phyloP scores from a whole-genome alignment of 2,888 invertebrate species.

The Phasia obesa region DNA sequence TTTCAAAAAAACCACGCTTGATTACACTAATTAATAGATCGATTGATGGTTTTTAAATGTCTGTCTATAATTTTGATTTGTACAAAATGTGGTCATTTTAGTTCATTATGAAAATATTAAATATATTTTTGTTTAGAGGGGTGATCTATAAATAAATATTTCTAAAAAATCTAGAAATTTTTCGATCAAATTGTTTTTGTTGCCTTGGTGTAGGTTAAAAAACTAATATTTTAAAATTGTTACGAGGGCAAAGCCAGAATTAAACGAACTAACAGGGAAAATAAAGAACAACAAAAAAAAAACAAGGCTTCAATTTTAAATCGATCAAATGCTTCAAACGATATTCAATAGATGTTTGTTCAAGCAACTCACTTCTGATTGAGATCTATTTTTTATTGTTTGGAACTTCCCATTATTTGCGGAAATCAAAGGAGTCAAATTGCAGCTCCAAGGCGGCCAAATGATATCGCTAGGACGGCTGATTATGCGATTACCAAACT shows the following conservation, averaged over 20 bases:
- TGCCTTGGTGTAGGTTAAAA: constrained; percentile 53
- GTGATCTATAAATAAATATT: constrained; percentile 34
- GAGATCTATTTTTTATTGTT: too few relatives aligned
- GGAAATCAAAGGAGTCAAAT: too few relatives aligned
- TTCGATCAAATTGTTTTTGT: background rate
- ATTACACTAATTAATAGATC: constrained; percentile 68
- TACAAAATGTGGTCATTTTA: constrained; percentile 17
- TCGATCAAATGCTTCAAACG: too few relatives aligned
- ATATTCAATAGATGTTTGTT: too few relatives aligned
- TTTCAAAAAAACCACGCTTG: constrained; percentile 51
- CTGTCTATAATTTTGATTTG: constrained; percentile 45
- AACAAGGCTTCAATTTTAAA: too few relatives aligned
- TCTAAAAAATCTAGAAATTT: constrained; percentile 7
- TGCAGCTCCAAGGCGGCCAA: too few relatives aligned
- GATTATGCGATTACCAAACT: too few relatives aligned
- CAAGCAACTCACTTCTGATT: too few relatives aligned
- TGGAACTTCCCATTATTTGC: too few relatives aligned
- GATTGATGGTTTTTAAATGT: constrained; percentile 64
- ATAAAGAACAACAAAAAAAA: too few relatives aligned
- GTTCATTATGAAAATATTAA: constrained; percentile 6
- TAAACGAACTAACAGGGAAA: background rate
- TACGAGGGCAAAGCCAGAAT: background rate
- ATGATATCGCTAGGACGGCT: too few relatives aligned
- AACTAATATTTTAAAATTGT: constrained; percentile 60
- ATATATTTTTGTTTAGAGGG: constrained; percentile 9